Conservation (phyloP, 2,113 vertebrate genomes). For the Maccullochella peelii region DNA sequence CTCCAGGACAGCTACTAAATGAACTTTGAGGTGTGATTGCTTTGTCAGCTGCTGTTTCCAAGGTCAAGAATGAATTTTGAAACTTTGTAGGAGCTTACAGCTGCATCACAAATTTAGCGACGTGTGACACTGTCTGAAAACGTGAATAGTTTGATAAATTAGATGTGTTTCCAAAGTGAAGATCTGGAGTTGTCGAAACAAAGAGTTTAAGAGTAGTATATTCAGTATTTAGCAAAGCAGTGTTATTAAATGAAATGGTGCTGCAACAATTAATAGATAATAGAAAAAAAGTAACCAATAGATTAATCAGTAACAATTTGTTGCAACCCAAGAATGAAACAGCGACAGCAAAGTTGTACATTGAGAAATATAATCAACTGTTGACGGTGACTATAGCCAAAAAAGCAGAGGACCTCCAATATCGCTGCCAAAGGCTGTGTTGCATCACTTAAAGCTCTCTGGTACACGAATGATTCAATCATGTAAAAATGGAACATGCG, state of each 20-base stretch:
- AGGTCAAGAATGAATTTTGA: background rate
- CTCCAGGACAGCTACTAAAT: background rate
- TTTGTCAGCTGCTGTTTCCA: background rate
- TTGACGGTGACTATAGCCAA: too few relatives aligned
- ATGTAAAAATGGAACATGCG: slow-evolving; percentile 9
- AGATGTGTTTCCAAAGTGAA: background rate
- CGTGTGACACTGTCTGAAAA: background rate
- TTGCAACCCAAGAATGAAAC: background rate
- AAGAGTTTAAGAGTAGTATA: too few relatives aligned
- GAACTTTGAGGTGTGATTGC: background rate
- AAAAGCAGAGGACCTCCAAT: background rate
- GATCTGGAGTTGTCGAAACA: too few relatives aligned
- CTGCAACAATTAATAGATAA: background rate
- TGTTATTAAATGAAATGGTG: too few relatives aligned
- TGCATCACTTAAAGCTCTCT: background rate
- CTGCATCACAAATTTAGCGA: too few relatives aligned
- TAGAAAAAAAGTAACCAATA: background rate
- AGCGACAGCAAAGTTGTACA: background rate
- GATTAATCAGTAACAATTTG: background rate
- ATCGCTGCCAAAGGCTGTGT: background rate
- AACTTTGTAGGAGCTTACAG: background rate
- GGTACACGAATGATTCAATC: background rate
- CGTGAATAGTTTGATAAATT: too few relatives aligned
- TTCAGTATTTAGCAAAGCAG: too few relatives aligned
- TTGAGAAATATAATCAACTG: background rate